Conservation (phyloP, 2,113 vertebrate genomes). For the Heterotilapia buettikoferi region DNA sequence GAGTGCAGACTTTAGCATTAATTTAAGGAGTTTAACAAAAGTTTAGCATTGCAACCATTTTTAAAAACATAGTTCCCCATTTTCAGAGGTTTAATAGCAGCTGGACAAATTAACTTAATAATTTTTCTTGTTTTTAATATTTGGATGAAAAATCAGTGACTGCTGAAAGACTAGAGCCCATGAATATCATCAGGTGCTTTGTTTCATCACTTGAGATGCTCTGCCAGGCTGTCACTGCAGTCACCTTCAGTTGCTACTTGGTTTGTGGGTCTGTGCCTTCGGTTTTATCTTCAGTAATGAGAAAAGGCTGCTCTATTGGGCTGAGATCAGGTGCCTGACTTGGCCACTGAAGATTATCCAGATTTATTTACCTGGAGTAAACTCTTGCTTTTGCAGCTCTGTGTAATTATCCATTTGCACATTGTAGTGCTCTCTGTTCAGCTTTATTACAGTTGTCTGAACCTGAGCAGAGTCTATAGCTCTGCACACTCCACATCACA, state of each 20-base stretch:
- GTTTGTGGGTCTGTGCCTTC: background rate
- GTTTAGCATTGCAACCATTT: background rate
- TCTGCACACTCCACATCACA: background rate
- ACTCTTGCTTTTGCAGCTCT: background rate
- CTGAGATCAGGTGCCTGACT: background rate
- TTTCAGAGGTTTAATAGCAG: background rate
- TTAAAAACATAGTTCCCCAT: accelerated
- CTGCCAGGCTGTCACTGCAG: background rate
- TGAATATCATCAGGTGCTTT: accelerated
- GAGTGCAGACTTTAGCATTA: background rate
- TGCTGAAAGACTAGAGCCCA: background rate
- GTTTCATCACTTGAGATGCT: background rate
- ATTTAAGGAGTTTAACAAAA: background rate
- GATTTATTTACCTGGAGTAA: background rate
- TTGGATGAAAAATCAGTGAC: background rate
- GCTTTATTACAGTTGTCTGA: background rate
- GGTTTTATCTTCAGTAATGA: background rate
- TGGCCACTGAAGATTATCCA: background rate
- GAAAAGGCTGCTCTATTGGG: background rate
- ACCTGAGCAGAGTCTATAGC: background rate
- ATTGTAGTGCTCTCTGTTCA: accelerated
- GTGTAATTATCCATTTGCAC: background rate
- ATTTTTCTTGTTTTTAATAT: background rate
- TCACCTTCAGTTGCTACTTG: background rate
- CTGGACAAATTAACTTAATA: background rate